Percentiles rank a stretch among this genome's conserved stretches.
These are phyloP conservation scores for Thysanoteuthis rhombus DNA, from an alignment of 2,888 invertebrate genomes.

Conservation along the genomic window DNA sequence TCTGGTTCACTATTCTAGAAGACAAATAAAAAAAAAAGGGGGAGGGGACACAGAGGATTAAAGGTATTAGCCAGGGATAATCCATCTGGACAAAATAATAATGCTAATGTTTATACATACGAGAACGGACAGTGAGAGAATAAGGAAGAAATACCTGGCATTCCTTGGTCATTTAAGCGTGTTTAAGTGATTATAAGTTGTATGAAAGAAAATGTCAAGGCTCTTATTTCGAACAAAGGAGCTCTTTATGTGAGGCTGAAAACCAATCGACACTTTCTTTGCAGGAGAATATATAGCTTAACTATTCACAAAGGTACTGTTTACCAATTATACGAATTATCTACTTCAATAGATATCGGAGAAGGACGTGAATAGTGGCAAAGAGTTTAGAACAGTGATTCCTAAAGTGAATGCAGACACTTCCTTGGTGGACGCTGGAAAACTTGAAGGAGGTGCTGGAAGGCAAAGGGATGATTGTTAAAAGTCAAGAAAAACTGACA, in stretches of 20 bases:
- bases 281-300: not conserved
- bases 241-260: not conserved
- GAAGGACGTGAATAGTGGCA: too few species aligned
- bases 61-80: not conserved
- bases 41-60: not conserved
- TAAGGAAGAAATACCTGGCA: not conserved
- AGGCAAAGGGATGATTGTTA: too few species aligned
- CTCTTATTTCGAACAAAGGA: not conserved
- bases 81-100: not conserved
- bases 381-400: too few species aligned
- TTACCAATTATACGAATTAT: not conserved
- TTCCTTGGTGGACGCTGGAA: too few species aligned
- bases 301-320: not conserved
- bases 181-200: not conserved
- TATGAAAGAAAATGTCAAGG: not conserved
- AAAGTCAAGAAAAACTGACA: too few species aligned
- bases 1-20: not conserved
- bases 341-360: not conserved
- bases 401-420: too few species aligned
- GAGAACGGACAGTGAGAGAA: not conserved
- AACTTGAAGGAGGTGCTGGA: too few species aligned
- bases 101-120: not conserved
- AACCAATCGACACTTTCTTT: not conserved
- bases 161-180: not conserved
- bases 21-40: not conserved